Percentiles rank a stretch among this genome's conserved stretches.
Conservation (phyloP, 2,797 vertebrate genomes). For the Crenichthys baileyi region DNA sequence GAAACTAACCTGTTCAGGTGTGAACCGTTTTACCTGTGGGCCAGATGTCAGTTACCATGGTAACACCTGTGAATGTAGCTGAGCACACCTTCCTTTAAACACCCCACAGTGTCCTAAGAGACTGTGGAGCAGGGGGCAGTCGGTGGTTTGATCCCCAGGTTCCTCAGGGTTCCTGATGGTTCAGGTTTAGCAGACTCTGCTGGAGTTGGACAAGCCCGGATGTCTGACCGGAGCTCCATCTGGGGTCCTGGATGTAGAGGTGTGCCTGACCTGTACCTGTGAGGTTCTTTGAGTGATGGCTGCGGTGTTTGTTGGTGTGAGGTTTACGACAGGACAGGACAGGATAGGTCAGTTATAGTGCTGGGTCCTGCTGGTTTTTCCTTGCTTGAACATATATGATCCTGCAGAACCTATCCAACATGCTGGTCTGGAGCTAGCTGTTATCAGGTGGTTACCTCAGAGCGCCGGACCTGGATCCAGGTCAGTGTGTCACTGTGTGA, state of each 20-base stretch:
- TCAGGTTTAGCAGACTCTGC: too few relatives aligned
- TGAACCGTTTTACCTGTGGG: background rate
- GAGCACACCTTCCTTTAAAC: background rate
- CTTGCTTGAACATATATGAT: too few relatives aligned
- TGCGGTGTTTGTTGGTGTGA: too few relatives aligned
- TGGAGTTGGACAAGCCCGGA: too few relatives aligned
- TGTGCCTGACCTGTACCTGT: background rate
- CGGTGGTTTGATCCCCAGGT: background rate
- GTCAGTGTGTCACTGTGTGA: slow-evolving; percentile 31
- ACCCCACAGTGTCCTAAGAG: background rate
- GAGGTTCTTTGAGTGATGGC: too few relatives aligned
- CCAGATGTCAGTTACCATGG: background rate
- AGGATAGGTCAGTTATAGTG: too few relatives aligned
- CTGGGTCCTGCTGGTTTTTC: too few relatives aligned
- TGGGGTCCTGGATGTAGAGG: background rate
- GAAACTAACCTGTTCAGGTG: background rate
- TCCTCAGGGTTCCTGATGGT: too few relatives aligned
- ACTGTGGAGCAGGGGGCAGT: background rate
- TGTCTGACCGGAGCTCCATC: too few relatives aligned
- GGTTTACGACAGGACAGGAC: too few relatives aligned
- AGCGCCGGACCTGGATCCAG: background rate
- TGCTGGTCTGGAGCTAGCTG: background rate
- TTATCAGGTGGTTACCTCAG: background rate
- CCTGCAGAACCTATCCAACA: too few relatives aligned
- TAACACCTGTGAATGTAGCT: background rate